phyloP scores from a whole-genome alignment of 1,140 invertebrate genomes.

The Harlomillsia oculata region DNA sequence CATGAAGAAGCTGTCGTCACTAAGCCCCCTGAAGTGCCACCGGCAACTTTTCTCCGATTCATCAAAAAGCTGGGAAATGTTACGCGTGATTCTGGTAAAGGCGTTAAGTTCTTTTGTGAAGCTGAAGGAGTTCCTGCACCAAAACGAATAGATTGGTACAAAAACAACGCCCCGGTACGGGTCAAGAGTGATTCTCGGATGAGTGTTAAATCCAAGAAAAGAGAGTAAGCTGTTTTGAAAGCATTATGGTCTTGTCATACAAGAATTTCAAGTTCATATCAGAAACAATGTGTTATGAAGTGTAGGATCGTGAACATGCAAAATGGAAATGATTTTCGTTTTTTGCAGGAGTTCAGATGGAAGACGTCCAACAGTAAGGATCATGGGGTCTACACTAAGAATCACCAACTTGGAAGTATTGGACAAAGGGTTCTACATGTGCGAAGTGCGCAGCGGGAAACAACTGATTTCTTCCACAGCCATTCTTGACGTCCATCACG shows the following conservation, averaged over 20 bases:
- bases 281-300: too few relatives aligned
- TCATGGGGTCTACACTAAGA: slow-evolving; percentile 45
- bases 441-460: slow-evolving; percentile 52
- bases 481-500: slow-evolving; percentile 46
- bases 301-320: too few relatives aligned
- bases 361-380: slow-evolving; percentile 12
- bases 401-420: slow-evolving; percentile 53
- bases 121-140: slow-evolving; percentile 50
- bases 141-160: slow-evolving; percentile 52
- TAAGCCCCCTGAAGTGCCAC: background rate
- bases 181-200: background rate
- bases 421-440: slow-evolving; percentile 60
- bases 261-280: background rate
- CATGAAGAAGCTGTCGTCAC: background rate
- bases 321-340: too few relatives aligned
- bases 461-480: slow-evolving; percentile 51
- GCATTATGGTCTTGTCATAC: background rate
- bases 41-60: slow-evolving; percentile 36
- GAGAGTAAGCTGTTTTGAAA: background rate
- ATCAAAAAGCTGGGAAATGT: slow-evolving; percentile 48
- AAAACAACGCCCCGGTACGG: slow-evolving; percentile 17
- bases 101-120: slow-evolving; percentile 55
- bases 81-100: slow-evolving; percentile 52
- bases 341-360: slow-evolving; percentile 13
- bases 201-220: too few relatives aligned